A percentile compares a stretch with the other conserved stretches of the same genome.
These are phyloP conservation scores for Cephus sareptanus DNA, from an alignment of 2,888 invertebrate species.

Conservation along the genomic window DNA sequence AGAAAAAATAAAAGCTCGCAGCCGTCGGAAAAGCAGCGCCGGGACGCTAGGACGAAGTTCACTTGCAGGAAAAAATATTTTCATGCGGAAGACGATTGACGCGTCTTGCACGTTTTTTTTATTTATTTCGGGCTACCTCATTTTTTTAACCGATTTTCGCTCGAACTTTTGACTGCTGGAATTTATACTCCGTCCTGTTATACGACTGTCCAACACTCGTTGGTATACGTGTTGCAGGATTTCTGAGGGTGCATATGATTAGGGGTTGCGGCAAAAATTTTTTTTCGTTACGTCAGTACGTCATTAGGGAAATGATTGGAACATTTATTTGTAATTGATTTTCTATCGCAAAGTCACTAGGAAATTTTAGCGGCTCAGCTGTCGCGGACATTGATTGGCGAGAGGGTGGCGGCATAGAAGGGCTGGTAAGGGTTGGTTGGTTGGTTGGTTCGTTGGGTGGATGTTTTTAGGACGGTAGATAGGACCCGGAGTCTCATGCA, in stretches of 20 bases:
- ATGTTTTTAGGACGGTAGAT: slow-evolving; percentile 66
- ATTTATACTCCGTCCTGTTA: neutral
- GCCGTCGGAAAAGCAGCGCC: neutral
- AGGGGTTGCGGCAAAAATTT: neutral
- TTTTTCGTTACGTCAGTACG: neutral
- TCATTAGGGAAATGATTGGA: neutral
- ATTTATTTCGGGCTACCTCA: neutral
- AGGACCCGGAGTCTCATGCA: slow-evolving; percentile 64
- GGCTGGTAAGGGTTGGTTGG: slow-evolving; percentile 19
- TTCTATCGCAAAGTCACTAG: neutral
- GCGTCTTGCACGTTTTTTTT: neutral
- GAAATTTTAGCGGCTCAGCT: slow-evolving; percentile 55
- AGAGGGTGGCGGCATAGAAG: slow-evolving; percentile 33
- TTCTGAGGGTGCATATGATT: neutral
- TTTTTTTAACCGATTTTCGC: neutral
- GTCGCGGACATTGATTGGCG: slow-evolving; percentile 63
- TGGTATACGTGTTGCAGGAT: neutral
- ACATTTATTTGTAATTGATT: neutral
- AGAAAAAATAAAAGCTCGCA: neutral
- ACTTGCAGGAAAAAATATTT: neutral
- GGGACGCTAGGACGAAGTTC: neutral
- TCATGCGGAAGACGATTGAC: neutral
- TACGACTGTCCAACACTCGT: neutral
- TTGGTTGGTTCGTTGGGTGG: slow-evolving; percentile 45
- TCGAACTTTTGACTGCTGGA: neutral